These are phyloP conservation scores for Drosophila hydei DNA, from an alignment of 1,140 invertebrate species.

Conservation along the genomic window DNA sequence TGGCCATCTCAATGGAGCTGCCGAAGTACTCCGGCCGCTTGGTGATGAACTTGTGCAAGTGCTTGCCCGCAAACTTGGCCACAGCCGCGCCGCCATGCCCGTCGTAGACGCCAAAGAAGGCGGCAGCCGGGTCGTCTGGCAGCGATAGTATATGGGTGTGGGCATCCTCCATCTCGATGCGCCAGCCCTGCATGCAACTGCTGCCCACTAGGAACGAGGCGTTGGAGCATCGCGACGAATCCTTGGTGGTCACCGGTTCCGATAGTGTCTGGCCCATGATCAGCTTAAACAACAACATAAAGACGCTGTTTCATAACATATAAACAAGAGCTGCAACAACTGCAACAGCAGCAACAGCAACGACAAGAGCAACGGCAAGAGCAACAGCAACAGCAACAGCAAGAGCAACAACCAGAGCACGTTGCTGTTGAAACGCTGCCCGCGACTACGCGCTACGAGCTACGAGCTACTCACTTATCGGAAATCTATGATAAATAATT, in stretches of 20 bases:
- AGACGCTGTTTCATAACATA: background rate
- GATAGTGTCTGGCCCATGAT: slow-evolving; percentile 97
- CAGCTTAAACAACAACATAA: slow-evolving; percentile 21
- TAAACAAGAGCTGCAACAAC: background rate
- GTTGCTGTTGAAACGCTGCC: too few relatives aligned
- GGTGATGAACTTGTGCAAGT: slow-evolving; percentile 95
- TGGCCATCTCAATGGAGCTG: slow-evolving; percentile 53
- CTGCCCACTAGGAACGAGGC: slow-evolving; percentile 90
- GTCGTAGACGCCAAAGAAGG: slow-evolving; percentile 98
- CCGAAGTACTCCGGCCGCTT: slow-evolving; percentile 88
- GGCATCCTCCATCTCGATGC: slow-evolving; percentile 99
- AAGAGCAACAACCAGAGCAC: too few relatives aligned
- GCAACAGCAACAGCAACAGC: too few relatives aligned
- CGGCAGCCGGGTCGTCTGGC: slow-evolving; percentile 94
- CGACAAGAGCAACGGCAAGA: too few relatives aligned
- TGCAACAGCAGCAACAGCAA: too few relatives aligned
- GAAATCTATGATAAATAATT: background rate
- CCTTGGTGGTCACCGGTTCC: slow-evolving; percentile 96
- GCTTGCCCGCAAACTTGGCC: slow-evolving; percentile 96
- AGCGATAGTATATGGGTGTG: slow-evolving; percentile 97
- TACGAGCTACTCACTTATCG: slow-evolving; percentile 39
- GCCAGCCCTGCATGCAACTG: slow-evolving; percentile 99
- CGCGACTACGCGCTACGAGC: background rate
- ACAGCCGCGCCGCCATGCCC: slow-evolving; percentile 89
- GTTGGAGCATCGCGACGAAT: slow-evolving; percentile 91